Conservation (phyloP, 35 echinoderm and acorn worm species). For the Strongylocentrotus purpuratus region DNA sequence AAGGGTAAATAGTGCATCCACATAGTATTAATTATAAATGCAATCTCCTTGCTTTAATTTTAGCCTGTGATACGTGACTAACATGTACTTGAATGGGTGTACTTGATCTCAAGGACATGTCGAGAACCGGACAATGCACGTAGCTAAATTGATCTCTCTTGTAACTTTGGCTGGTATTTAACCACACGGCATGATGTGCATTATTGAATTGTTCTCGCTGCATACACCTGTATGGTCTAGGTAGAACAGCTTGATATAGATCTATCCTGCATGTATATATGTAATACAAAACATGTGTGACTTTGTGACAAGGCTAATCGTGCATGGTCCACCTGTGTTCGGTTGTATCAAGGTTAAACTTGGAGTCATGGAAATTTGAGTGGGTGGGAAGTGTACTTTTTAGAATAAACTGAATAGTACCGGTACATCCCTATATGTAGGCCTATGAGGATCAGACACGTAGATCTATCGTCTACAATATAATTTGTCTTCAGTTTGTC, state of each 20-base stretch:
- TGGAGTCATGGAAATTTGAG: not conserved
- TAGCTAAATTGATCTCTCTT: not conserved
- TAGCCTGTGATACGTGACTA: not conserved
- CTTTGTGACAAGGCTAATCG: constrained; percentile 9
- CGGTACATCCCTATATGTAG: too few relatives aligned
- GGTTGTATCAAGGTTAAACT: not conserved
- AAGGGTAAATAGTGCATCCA: not conserved
- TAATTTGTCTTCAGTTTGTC: too few relatives aligned
- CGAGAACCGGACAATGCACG: not conserved
- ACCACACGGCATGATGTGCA: constrained; percentile 1
- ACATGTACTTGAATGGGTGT: not conserved
- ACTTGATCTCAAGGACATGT: not conserved
- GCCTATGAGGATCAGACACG: too few relatives aligned
- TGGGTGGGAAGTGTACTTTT: not conserved
- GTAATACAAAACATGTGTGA: constrained; percentile 3
- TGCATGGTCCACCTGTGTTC: not conserved
- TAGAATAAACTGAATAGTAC: not conserved
- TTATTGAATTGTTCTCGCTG: not conserved
- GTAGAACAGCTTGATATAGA: not conserved
- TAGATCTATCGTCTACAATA: too few relatives aligned
- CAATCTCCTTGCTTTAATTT: not conserved
- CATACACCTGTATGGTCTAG: not conserved
- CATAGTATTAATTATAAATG: not conserved
- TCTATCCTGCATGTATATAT: not conserved
- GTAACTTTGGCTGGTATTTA: not conserved